Evolutionary conservation across 2,113 vertebrate genomes (phyloP).

Genomic region (Stictonetta naevosa): DNA sequence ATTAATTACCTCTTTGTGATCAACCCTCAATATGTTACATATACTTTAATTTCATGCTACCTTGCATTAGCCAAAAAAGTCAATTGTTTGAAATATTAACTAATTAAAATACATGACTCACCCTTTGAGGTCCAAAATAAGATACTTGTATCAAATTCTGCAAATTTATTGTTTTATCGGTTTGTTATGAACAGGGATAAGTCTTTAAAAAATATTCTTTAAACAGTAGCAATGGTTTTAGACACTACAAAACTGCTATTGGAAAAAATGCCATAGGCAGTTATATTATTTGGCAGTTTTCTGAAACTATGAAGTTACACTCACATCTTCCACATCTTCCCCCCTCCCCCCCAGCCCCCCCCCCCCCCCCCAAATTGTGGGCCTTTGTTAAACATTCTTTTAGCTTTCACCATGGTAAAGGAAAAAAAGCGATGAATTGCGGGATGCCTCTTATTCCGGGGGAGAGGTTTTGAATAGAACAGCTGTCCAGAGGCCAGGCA

Average conservation of each 20-base stretch:
- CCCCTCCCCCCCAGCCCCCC: background rate
- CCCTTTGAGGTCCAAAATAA: background rate
- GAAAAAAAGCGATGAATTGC: background rate
- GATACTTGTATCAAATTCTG: background rate
- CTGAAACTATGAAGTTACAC: background rate
- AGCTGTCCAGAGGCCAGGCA: conserved; percentile 61
- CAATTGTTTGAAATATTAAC: background rate
- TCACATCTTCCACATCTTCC: background rate
- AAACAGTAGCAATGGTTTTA: background rate
- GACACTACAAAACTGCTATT: background rate
- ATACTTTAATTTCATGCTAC: background rate
- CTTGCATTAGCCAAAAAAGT: background rate
- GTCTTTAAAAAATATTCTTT: background rate
- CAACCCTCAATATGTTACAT: background rate
- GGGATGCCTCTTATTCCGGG: conserved; percentile 6
- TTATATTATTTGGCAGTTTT: conserved; percentile 51
- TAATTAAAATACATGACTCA: background rate
- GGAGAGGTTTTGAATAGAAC: conserved; percentile 56
- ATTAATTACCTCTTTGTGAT: background rate
- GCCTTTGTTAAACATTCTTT: conserved; percentile 57
- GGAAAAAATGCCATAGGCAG: background rate
- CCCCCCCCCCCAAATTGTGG: background rate
- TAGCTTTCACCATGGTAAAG: conserved; percentile 25
- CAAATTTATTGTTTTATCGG: background rate
- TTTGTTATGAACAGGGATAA: background rate